A percentile compares a stretch with the other conserved stretches of the same genome.
Conservation (phyloP, 2,888 invertebrate species). For the Listrodromus nycthemerus region DNA sequence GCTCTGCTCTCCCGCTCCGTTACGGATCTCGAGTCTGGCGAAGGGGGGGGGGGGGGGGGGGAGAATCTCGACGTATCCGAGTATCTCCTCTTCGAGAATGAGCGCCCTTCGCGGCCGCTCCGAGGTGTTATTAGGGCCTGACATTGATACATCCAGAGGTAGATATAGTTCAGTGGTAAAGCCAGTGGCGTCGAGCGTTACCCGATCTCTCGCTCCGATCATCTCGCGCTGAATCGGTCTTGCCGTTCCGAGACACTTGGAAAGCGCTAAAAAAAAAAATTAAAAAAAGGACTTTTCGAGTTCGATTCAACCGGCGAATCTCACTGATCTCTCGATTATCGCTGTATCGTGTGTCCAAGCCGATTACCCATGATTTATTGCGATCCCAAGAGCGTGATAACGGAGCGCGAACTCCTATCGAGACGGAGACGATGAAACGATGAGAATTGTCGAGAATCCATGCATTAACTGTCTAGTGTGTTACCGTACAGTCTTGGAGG, state of each 20-base stretch:
- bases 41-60: no score
- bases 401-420: background rate
- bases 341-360: background rate
- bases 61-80: slow-evolving; percentile 40
- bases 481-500: slow-evolving; percentile 71
- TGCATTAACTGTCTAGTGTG: slow-evolving; percentile 44
- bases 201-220: slow-evolving; percentile 1
- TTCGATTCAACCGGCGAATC: background rate
- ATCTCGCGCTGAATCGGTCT: background rate
- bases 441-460: slow-evolving; percentile 7
- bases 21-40: slow-evolving; percentile 59
- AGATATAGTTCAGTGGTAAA: slow-evolving; percentile 28
- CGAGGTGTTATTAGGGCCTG: slow-evolving; percentile 81
- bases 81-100: slow-evolving; percentile 63
- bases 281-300: background rate
- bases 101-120: slow-evolving; percentile 41
- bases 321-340: background rate
- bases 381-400: background rate
- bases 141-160: slow-evolving; percentile 81
- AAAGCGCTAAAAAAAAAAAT: background rate
- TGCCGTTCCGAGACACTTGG: background rate
- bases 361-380: slow-evolving; percentile 20
- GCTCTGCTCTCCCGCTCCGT: slow-evolving; percentile 52
- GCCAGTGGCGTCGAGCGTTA: slow-evolving; percentile 35
- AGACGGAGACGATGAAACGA: background rate